A percentile compares a stretch with the other conserved stretches of the same genome.
phyloP scores from a whole-genome alignment of 2,797 vertebrate species.

The Choloepus didactylus region DNA sequence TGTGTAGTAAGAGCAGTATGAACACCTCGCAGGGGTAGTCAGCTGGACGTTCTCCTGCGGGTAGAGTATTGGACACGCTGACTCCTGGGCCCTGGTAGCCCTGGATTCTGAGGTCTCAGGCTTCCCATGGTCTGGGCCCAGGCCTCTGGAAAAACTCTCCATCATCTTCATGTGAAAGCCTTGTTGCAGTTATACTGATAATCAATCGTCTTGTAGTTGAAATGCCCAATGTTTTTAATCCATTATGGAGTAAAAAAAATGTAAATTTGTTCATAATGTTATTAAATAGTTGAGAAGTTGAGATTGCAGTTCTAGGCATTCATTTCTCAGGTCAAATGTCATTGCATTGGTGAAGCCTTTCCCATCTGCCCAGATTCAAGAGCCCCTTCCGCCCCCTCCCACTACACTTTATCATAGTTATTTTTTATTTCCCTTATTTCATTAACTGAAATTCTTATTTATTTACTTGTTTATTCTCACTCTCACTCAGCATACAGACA shows the following conservation, averaged over 20 bases:
- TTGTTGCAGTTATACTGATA: background rate
- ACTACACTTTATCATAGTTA: background rate
- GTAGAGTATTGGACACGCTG: background rate
- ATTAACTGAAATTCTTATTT: background rate
- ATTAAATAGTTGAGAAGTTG: background rate
- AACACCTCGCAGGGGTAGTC: background rate
- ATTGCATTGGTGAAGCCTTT: background rate
- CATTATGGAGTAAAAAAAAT: background rate
- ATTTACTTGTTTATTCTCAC: background rate
- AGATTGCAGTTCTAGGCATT: background rate
- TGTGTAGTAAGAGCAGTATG: background rate
- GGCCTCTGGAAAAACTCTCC: background rate
- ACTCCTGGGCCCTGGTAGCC: background rate
- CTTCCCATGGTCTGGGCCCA: background rate
- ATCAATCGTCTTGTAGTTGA: background rate
- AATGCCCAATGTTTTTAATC: background rate
- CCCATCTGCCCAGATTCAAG: background rate
- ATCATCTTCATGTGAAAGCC: background rate
- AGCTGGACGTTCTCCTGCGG: background rate
- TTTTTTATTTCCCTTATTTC: conserved; percentile 19
- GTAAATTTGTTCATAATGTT: background rate
- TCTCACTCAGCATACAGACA: background rate
- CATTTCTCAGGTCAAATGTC: background rate
- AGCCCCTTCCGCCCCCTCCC: background rate
- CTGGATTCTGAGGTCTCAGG: background rate